Conservation (phyloP, 2,888 invertebrate species). For the Megalurothrips usitatus region DNA sequence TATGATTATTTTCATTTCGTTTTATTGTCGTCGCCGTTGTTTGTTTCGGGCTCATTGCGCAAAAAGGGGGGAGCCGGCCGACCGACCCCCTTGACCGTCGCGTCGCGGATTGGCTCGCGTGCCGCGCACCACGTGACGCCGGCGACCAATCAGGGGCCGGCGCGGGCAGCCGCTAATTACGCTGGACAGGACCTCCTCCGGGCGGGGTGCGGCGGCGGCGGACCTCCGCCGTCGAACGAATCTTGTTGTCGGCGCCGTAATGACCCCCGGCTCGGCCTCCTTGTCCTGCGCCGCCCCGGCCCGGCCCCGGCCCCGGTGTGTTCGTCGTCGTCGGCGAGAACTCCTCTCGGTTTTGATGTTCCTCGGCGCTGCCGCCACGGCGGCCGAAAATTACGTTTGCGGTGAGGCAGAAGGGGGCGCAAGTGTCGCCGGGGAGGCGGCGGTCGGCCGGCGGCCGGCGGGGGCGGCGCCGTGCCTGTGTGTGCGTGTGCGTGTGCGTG, state of each 20-base stretch:
- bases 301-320: background rate
- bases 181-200: background rate
- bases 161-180: background rate
- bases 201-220: no score
- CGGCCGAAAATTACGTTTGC: constrained; percentile 20
- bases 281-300: background rate
- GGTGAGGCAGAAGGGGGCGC: background rate
- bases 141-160: background rate
- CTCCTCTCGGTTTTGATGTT: background rate
- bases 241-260: background rate
- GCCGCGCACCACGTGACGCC: background rate
- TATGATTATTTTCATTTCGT: no score
- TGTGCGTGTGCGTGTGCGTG: no score
- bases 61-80: no score
- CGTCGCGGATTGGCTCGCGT: background rate
- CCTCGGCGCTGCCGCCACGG: background rate
- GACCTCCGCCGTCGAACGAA: constrained; percentile 3
- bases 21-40: no score
- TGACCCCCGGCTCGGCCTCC: background rate
- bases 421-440: background rate
- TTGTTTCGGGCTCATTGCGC: no score
- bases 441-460: background rate
- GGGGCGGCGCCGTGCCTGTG: background rate
- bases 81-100: no score
- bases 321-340: background rate